A percentile compares a stretch with the other conserved stretches of the same genome.
Conservation (phyloP, 1,140 invertebrate genomes). For the Cecropterus lyciades region DNA sequence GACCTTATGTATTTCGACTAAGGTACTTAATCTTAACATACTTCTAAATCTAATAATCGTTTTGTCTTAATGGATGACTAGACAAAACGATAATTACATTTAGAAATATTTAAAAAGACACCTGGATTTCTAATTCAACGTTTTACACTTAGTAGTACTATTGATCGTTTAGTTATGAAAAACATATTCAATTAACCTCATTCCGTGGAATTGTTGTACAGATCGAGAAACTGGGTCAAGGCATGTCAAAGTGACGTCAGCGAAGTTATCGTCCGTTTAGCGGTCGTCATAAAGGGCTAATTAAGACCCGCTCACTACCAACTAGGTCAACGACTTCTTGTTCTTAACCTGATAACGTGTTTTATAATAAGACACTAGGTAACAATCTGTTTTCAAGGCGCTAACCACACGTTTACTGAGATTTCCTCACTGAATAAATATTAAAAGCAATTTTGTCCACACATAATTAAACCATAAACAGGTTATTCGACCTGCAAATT, state of each 20-base stretch:
- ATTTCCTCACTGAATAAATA: conserved; percentile 6
- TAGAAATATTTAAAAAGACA: too few species aligned
- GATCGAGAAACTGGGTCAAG: conserved; percentile 62
- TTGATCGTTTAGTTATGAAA: conserved; percentile 2
- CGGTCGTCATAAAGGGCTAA: conserved; percentile 67
- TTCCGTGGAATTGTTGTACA: conserved; percentile 52
- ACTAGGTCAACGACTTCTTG: conserved; percentile 77
- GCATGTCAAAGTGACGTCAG: conserved; percentile 57
- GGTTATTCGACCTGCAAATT: conserved; percentile 21
- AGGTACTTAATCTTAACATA: too few species aligned
- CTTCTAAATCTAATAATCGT: too few species aligned
- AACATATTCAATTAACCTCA: conserved; percentile 50
- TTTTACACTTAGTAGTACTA: background rate
- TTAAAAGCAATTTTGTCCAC: background rate
- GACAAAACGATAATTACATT: too few species aligned
- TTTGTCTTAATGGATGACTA: too few species aligned
- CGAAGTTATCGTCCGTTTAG: conserved; percentile 53
- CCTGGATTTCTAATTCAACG: too few species aligned
- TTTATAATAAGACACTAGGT: conserved; percentile 46
- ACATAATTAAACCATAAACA: conserved; percentile 27
- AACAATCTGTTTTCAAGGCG: background rate
- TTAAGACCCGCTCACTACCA: conserved; percentile 55
- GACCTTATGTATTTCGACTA: too few species aligned
- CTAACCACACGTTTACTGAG: conserved; percentile 2
- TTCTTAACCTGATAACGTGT: conserved; percentile 57